Base-by-base conservation (phyloP, 2,113 vertebrate species). In the Anoura caudifer region DNA sequence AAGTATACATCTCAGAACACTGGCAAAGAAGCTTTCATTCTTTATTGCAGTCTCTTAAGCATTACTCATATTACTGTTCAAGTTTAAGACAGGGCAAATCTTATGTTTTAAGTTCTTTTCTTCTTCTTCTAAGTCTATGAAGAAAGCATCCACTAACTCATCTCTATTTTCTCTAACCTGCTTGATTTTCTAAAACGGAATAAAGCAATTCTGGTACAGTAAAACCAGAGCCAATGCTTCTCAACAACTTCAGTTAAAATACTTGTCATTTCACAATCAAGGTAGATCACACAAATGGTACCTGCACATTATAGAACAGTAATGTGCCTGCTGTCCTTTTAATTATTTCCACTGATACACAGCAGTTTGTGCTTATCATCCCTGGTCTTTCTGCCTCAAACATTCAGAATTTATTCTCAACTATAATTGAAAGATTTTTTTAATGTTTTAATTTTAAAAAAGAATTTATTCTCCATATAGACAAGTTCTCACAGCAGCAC, bases 171-270 rank as follows among this genome's bases (percentile, higher is more conserved):
- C 69, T 95, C 56, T 73, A 89, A 80, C 7, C 19, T 73, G 28
- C 28, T 79, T 87, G 28, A 87, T 59, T 87, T 87, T 87, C 50
- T 77, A 47, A 91, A 79, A 38, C 2, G 65, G n/a, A 79, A 41
- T 86, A 67, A 45, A 84, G 50, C 26, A 80, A 69, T 63, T 72
- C 79, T 86, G 67, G 22, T 73, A 22, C 86, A 22, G 12, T 59
- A 67, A 95, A 95, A 87, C 72, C 81, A 90, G 26, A 87, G 72
- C 19, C 24, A 75, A 77, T 38, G 12, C 36, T 81, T 96, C 85
- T 72, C 70, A 50, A 54, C 52, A 88, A 47, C 20, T 75, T 95
- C 67, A 50, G 33, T 56, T 75, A 47, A 33, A 91, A 91, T n/a
- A 52, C 33, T 79, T 89, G 52, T 52, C 45, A 92, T 72, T 86